Conservation (phyloP, 2,113 vertebrate genomes). For the Thalassoma bifasciatum region DNA sequence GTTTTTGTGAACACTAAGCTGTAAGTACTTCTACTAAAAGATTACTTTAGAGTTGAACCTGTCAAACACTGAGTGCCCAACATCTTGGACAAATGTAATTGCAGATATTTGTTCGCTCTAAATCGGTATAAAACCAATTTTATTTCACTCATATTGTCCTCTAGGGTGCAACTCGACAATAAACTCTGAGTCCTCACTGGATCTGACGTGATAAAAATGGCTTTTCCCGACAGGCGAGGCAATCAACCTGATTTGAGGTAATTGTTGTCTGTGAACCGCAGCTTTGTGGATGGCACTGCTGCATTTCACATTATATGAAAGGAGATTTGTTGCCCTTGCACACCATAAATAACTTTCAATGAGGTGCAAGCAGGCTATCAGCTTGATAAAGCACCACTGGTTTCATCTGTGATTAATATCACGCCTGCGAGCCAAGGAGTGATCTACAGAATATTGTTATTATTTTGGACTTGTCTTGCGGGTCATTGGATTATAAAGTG, state of each 20-base stretch:
- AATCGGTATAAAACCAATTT: conserved; percentile 22
- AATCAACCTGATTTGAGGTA: conserved; percentile 53
- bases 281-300: conserved; percentile 29
- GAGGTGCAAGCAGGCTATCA: conserved; percentile 46
- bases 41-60: not conserved
- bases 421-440: not conserved
- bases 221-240: conserved; percentile 29
- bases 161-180: not conserved
- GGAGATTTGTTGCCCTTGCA: conserved; percentile 58
- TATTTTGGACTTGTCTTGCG: conserved; percentile 15
- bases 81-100: not conserved
- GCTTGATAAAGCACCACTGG: conserved; percentile 59
- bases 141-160: conserved; percentile 5
- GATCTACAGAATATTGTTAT: conserved; percentile 34
- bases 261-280: conserved; percentile 39
- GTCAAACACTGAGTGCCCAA: not conserved
- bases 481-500: conserved; percentile 35
- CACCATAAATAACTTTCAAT: conserved; percentile 72
- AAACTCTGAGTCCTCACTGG: conserved; percentile 8
- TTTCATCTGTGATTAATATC: conserved; percentile 58
- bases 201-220: conserved; percentile 36
- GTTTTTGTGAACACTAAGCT: too few species aligned
- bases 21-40: not conserved
- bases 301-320: conserved; percentile 50
- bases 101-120: conserved; percentile 17